Evolutionary conservation across 2,797 vertebrate species (phyloP).

Genomic region (Sebastes reedi): DNA sequence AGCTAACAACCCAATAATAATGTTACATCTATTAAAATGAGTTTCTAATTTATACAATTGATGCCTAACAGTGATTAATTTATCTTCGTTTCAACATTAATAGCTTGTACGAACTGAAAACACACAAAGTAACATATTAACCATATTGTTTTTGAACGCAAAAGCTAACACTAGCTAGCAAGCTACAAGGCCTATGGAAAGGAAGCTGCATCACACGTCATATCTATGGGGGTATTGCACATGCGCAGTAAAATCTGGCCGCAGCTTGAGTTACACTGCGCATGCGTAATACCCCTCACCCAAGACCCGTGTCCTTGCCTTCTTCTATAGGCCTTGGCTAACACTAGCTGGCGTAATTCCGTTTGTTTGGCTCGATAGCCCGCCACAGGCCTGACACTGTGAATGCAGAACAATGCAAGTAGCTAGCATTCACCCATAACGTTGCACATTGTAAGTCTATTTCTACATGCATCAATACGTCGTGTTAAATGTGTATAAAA

Average conservation of each 20-base stretch:
- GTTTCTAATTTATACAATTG: too few relatives aligned
- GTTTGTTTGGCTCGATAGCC: conserved; percentile 40
- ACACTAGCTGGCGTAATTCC: not conserved
- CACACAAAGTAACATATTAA: not conserved
- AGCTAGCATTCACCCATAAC: fast-evolving
- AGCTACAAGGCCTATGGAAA: not conserved
- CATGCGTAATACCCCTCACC: too few relatives aligned
- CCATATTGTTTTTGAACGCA: too few relatives aligned
- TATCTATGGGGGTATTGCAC: too few relatives aligned
- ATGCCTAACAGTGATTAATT: fast-evolving
- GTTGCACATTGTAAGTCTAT: too few relatives aligned
- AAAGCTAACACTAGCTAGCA: conserved; percentile 16
- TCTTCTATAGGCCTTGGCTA: too few relatives aligned
- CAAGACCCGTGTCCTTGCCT: too few relatives aligned
- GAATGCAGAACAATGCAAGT: not conserved
- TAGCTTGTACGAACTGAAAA: fast-evolving
- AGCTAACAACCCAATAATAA: not conserved
- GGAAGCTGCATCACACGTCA: fast-evolving
- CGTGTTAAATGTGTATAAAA: not conserved
- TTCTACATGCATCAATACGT: not conserved
- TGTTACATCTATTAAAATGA: too few relatives aligned
- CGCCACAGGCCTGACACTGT: conserved; percentile 40
- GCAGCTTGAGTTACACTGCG: too few relatives aligned
- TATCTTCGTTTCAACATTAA: fast-evolving
- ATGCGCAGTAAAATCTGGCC: too few relatives aligned